A percentile compares a stretch with the other conserved stretches of the same genome.
phyloP scores from a whole-genome alignment of 2,797 vertebrate genomes.

The Hydrocynus forskahlii region DNA sequence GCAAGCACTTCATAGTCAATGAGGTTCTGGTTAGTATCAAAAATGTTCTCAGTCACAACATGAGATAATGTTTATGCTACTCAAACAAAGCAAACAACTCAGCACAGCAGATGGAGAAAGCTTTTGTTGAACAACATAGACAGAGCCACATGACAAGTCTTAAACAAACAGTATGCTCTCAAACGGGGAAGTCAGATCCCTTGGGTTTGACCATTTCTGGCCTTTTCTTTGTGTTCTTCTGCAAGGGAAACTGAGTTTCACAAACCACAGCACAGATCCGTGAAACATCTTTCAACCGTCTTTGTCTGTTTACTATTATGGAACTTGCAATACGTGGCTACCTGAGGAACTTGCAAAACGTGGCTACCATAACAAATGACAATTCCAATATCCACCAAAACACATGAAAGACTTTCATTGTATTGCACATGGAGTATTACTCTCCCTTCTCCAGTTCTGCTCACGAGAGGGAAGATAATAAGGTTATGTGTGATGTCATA shows the following conservation, averaged over 20 bases:
- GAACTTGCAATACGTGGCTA: slow-evolving; percentile 81
- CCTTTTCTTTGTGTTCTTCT: slow-evolving; percentile 60
- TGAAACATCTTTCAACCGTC: slow-evolving; percentile 74
- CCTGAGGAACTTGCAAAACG: slow-evolving; percentile 79
- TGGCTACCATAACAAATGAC: slow-evolving; percentile 66
- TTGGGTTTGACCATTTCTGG: slow-evolving; percentile 34
- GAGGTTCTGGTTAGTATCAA: slow-evolving; percentile 16
- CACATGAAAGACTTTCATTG: slow-evolving; percentile 39
- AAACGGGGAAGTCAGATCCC: slow-evolving; percentile 71
- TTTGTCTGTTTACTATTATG: slow-evolving; percentile 74
- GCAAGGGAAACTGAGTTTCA: slow-evolving; percentile 72
- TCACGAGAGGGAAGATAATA: slow-evolving; percentile 28
- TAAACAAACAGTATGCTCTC: slow-evolving; percentile 19
- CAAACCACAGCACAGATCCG: slow-evolving; percentile 67
- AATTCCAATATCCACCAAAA: slow-evolving; percentile 18
- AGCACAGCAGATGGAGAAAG: slow-evolving; percentile 5
- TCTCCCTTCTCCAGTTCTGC: slow-evolving; percentile 47
- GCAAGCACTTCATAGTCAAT: slow-evolving; percentile 38
- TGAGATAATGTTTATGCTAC: slow-evolving; percentile 13
- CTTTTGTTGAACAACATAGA: slow-evolving; percentile 9
- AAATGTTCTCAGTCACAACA: slow-evolving; percentile 23
- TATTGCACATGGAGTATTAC: slow-evolving; percentile 22
- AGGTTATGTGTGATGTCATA: slow-evolving; percentile 57
- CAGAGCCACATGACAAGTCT: slow-evolving; percentile 8
- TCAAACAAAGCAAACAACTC: slow-evolving; percentile 22